Percentiles rank a stretch among this genome's conserved stretches.
Conservation (phyloP, 2,113 vertebrate species). For the Dendrocopos noguchii region DNA sequence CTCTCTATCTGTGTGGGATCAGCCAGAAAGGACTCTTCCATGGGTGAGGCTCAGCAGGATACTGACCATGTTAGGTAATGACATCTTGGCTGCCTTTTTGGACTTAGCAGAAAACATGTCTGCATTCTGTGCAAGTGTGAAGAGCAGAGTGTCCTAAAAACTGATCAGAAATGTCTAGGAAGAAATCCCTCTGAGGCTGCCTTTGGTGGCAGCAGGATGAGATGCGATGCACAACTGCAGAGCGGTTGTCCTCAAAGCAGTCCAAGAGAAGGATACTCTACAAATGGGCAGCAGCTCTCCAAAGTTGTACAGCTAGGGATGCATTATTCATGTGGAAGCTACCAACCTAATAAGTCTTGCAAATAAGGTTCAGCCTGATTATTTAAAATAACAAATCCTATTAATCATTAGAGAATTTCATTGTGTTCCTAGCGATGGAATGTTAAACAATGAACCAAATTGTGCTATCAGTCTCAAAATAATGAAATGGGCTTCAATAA, state of each 20-base stretch:
- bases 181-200: background rate
- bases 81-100: background rate
- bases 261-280: background rate
- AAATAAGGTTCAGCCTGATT: constrained; percentile 15
- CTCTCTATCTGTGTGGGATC: background rate
- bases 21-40: background rate
- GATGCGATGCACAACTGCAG: background rate
- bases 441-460: constrained; percentile 39
- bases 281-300: background rate
- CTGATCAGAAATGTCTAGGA: background rate
- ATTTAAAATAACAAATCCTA: constrained; percentile 47
- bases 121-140: background rate
- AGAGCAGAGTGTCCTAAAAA: background rate
- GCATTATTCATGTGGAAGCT: background rate
- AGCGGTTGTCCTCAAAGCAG: background rate
- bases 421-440: background rate
- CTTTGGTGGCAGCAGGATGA: background rate
- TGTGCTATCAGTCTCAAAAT: constrained; percentile 28
- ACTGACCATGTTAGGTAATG: background rate
- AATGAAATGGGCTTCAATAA: constrained; percentile 39
- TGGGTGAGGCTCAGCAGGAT: background rate
- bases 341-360: background rate
- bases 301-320: background rate
- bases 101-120: fast-evolving
- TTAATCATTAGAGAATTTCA: constrained; percentile 30